Conservation (phyloP, 2,888 invertebrate species). For the Cynaeus angustus region DNA sequence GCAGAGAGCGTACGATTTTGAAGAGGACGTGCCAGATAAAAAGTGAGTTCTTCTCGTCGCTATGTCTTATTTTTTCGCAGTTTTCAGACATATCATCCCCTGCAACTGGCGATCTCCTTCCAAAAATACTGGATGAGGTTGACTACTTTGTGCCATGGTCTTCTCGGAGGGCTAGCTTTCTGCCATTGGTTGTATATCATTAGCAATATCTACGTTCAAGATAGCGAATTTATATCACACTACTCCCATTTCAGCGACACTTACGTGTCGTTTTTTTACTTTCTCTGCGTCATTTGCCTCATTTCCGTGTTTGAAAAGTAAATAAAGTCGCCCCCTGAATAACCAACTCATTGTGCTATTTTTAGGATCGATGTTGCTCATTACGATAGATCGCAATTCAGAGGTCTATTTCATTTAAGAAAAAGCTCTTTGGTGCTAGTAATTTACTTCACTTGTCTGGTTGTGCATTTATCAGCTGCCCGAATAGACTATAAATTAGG, state of each 20-base stretch:
- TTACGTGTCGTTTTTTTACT: conserved; percentile 73
- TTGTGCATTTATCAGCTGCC: conserved; percentile 66
- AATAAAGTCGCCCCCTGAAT: conserved; percentile 51
- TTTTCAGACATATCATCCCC: conserved; percentile 63
- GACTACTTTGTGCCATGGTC: conserved; percentile 76
- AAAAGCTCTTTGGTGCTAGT: conserved; percentile 65
- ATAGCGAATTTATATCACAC: conserved; percentile 65
- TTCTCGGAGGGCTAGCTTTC: conserved; percentile 76
- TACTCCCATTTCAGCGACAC: conserved; percentile 69
- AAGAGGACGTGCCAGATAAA: conserved; percentile 53
- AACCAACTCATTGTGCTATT: conserved; percentile 38
- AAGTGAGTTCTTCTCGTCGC: neutral
- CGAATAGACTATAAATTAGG: conserved; percentile 67
- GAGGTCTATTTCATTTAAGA: conserved; percentile 63
- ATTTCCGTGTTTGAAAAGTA: conserved; percentile 78
- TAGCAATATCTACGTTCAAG: conserved; percentile 71
- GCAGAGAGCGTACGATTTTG: conserved; percentile 60
- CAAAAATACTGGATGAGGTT: conserved; percentile 75
- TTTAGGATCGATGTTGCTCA: conserved; percentile 68
- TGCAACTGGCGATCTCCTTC: conserved; percentile 74
- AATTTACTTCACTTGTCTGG: conserved; percentile 65
- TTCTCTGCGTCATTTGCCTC: conserved; percentile 75
- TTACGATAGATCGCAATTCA: conserved; percentile 60
- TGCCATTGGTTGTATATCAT: conserved; percentile 76
- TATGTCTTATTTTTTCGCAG: conserved; percentile 9